Conservation (phyloP, 2,888 invertebrate genomes). For the Dryococelus australis region DNA sequence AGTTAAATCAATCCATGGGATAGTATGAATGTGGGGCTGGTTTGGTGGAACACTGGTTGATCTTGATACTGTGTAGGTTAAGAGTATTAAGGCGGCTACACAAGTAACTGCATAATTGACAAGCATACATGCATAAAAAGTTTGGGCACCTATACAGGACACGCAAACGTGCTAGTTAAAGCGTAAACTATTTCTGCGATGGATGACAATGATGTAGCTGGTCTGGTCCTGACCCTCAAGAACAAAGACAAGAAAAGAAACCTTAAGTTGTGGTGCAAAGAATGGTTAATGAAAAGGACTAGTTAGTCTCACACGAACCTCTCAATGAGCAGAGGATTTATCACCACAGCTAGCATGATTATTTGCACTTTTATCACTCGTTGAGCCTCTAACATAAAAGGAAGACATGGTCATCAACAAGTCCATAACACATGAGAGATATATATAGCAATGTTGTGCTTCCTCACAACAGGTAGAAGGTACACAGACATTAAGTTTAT, state of each 20-base stretch:
- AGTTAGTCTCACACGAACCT: constrained; percentile 17
- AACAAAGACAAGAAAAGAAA: neutral
- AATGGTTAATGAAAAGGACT: neutral
- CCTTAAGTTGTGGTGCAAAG: neutral
- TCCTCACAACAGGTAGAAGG: constrained; percentile 44
- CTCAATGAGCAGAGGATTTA: neutral
- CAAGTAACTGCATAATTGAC: too few species aligned
- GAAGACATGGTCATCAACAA: constrained; percentile 51
- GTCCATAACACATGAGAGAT: constrained; percentile 51
- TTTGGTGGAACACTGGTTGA: too few species aligned
- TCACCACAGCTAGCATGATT: neutral
- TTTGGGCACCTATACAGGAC: too few species aligned
- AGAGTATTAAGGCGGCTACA: too few species aligned
- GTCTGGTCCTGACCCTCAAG: too few species aligned
- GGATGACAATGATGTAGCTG: too few species aligned
- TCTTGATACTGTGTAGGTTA: too few species aligned
- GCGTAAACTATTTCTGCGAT: too few species aligned
- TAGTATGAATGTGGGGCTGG: too few species aligned
- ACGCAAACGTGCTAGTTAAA: too few species aligned
- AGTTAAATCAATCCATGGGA: too few species aligned
- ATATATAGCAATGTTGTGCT: constrained; percentile 50
- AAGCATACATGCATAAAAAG: too few species aligned
- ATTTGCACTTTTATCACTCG: constrained; percentile 17
- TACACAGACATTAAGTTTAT: constrained; percentile 42
- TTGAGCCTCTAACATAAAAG: constrained; percentile 45